Evolutionary conservation across 2,797 vertebrate species (phyloP).

Genomic region (Amphiprion clarkii): DNA sequence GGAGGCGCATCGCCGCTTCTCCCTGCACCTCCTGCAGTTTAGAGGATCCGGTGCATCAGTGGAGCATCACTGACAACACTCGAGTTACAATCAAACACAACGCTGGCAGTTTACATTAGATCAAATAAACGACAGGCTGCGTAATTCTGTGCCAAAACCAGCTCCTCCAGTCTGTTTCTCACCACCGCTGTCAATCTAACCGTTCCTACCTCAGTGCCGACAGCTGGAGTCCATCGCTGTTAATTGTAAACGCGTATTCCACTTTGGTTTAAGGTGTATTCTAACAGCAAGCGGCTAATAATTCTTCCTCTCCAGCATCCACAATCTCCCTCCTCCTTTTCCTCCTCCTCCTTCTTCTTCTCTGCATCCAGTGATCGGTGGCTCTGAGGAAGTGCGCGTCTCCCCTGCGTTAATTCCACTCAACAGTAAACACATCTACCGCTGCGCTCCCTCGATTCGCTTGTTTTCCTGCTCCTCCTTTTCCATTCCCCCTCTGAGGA

Average conservation of each 20-base stretch:
- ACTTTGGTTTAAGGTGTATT: constrained; percentile 13
- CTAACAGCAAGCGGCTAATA: constrained; percentile 7
- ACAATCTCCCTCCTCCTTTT: constrained; percentile 17
- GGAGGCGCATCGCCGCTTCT: constrained; percentile 49
- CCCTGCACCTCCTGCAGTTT: constrained; percentile 38
- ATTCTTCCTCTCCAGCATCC: constrained; percentile 38
- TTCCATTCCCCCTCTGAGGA: constrained; percentile 62
- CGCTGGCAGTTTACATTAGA: not conserved
- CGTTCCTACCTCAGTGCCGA: constrained; percentile 69
- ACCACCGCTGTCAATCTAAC: not conserved
- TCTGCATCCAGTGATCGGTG: constrained; percentile 45
- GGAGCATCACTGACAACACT: constrained; percentile 42
- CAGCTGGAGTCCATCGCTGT: constrained; percentile 66
- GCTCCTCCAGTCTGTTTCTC: not conserved
- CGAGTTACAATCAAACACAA: constrained; percentile 11
- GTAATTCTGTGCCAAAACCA: not conserved
- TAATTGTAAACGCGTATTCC: constrained; percentile 46
- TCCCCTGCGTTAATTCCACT: constrained; percentile 28
- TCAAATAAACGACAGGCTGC: not conserved
- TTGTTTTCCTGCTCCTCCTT: constrained; percentile 48
- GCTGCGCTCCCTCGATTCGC: constrained; percentile 23
- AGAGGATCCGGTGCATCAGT: constrained; percentile 13
- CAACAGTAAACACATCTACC: constrained; percentile 44
- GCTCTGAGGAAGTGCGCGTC: constrained; percentile 12
- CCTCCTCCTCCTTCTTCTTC: constrained; percentile 30